phyloP scores from a whole-genome alignment of 1,140 invertebrate species.

The Ceratitis capitata region DNA sequence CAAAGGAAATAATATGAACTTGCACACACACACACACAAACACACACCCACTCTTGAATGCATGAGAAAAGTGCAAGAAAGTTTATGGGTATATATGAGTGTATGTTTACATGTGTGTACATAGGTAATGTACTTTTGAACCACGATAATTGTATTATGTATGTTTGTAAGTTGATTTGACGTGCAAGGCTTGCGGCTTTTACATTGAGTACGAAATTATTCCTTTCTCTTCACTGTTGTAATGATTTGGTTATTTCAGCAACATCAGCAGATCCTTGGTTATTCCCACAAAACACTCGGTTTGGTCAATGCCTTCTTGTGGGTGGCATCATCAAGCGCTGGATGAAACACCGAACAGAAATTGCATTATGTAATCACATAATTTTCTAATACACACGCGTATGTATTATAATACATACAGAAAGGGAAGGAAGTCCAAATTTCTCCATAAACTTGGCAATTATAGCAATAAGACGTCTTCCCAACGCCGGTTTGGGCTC shows the following conservation, averaged over 20 bases:
- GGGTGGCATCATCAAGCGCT: not conserved
- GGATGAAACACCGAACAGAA: not conserved
- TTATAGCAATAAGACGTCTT: too few species aligned
- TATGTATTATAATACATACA: too few species aligned
- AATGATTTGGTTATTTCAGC: conserved; percentile 11
- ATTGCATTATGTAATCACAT: not conserved
- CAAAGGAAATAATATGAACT: not conserved
- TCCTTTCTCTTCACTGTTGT: not conserved
- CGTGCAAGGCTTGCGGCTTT: not conserved
- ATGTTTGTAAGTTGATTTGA: not conserved
- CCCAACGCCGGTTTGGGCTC: too few species aligned
- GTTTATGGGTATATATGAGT: not conserved
- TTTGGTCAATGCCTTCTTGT: not conserved
- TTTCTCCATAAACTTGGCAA: too few species aligned
- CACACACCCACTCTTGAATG: not conserved
- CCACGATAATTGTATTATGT: too few species aligned
- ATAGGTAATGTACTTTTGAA: too few species aligned
- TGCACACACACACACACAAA: not conserved
- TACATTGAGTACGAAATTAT: not conserved
- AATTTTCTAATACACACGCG: not conserved
- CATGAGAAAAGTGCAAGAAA: not conserved
- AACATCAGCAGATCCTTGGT: not conserved
- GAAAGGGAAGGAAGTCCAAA: too few species aligned
- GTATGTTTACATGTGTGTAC: too few species aligned
- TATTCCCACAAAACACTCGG: not conserved